A percentile compares a stretch with the other conserved stretches of the same genome.
These are phyloP conservation scores for Tipula confusa DNA, from an alignment of 2,888 invertebrate genomes.

Conservation along the genomic window DNA sequence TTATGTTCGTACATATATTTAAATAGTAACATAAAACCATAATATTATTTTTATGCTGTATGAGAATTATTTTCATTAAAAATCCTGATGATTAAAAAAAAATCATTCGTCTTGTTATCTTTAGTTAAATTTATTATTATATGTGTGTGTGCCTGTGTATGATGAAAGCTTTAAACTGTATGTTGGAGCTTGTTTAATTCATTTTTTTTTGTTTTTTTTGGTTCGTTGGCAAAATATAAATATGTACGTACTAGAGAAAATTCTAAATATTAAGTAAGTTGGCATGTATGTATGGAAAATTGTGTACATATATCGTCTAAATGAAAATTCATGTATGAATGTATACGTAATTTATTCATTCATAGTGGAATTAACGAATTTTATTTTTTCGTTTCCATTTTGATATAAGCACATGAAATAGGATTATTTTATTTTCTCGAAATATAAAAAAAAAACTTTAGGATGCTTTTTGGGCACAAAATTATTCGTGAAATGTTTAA, in stretches of 20 bases:
- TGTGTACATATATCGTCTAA: neutral
- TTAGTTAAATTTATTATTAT: neutral
- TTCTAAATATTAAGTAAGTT: neutral
- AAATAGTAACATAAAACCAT: neutral
- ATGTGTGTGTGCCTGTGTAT: too few relatives aligned
- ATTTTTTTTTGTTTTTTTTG: neutral
- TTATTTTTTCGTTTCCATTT: neutral
- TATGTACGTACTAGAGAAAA: neutral
- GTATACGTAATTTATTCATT: neutral
- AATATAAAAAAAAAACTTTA: neutral
- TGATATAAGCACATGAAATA: neutral
- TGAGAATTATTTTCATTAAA: neutral
- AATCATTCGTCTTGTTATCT: neutral
- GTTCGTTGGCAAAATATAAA: neutral
- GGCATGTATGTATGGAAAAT: neutral
- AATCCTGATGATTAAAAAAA: neutral
- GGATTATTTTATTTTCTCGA: neutral
- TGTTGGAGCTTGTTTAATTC: neutral
- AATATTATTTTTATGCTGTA: neutral
- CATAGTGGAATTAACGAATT: constrained; percentile 16
- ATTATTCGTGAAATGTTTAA: neutral
- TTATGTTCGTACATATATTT: neutral
- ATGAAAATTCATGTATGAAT: neutral
- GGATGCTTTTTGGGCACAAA: neutral
- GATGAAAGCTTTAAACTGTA: constrained; percentile 1